phyloP scores from a whole-genome alignment of 2,888 invertebrate genomes.

The Lasioglossum figueresi region DNA sequence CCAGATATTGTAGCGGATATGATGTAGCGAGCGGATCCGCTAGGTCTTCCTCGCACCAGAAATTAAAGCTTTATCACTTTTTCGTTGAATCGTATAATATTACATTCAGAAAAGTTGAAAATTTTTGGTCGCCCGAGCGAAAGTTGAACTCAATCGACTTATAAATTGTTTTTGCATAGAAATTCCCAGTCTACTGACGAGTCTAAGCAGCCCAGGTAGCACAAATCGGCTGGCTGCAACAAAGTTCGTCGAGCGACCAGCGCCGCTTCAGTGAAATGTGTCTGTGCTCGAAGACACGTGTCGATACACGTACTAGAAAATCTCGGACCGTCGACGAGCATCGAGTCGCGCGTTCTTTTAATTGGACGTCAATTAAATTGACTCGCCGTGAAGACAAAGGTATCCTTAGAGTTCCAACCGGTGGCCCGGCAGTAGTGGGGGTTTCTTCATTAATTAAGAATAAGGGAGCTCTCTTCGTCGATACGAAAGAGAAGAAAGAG shows the following conservation, averaged over 20 bases:
- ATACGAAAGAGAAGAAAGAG: neutral
- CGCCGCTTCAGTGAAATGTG: neutral
- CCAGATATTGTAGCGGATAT: no score
- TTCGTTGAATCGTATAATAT: no score
- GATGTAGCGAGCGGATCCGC: no score
- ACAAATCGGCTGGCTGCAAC: neutral
- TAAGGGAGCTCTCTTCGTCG: neutral
- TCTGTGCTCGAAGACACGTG: neutral
- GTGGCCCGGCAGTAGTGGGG: neutral
- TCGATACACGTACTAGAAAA: neutral
- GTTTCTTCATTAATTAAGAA: conserved; percentile 16
- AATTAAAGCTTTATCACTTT: no score
- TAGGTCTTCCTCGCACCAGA: no score
- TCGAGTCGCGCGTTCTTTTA: neutral
- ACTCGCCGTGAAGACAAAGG: neutral
- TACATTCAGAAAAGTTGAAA: no score
- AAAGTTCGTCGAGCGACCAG: neutral
- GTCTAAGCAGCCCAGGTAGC: neutral
- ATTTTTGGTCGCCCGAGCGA: no score
- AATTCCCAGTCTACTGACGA: neutral
- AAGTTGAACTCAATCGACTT: no score
- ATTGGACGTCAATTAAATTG: conserved; percentile 8
- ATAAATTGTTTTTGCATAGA: neutral
- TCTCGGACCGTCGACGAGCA: neutral
- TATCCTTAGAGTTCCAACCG: neutral